Evolutionary conservation across 35 echinoderm and acorn worm genomes (phyloP).

Genomic region (Amphiura filiformis): DNA sequence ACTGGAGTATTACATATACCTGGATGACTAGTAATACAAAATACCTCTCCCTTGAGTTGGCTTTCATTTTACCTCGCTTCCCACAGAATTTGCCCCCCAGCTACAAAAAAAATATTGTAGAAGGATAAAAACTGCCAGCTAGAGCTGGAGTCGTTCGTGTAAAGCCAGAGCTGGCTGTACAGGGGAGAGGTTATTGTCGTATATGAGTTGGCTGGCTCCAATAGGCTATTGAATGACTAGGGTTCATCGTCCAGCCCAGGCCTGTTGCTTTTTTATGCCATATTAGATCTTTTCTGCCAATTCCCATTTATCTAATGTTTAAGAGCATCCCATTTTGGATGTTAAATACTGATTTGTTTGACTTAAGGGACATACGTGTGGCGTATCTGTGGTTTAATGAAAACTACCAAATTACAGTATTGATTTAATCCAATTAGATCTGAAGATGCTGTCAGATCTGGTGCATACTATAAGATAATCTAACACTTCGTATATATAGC

Average conservation of each 20-base stretch:
- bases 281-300: neutral
- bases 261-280: neutral
- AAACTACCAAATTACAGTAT: no score
- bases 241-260: conserved; percentile 1
- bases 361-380: neutral
- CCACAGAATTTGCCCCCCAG: conserved; percentile 6
- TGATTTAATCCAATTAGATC: no score
- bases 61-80: conserved; percentile 11
- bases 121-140: neutral
- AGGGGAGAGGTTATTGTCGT: conserved; percentile 6
- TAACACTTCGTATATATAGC: no score
- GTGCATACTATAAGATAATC: no score
- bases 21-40: neutral
- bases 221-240: neutral
- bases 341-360: neutral
- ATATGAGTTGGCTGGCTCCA: neutral
- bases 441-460: no score
- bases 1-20: neutral
- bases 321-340: neutral
- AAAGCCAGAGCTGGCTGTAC: neutral
- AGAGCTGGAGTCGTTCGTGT: neutral
- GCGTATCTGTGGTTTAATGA: neutral
- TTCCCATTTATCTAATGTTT: neutral
- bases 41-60: neutral
- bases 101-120: neutral